Evolutionary conservation across 2,113 vertebrate genomes (phyloP), one percentile per base, ranked within the genome.

Genomic region (Onychostoma macrolepis): DNA sequence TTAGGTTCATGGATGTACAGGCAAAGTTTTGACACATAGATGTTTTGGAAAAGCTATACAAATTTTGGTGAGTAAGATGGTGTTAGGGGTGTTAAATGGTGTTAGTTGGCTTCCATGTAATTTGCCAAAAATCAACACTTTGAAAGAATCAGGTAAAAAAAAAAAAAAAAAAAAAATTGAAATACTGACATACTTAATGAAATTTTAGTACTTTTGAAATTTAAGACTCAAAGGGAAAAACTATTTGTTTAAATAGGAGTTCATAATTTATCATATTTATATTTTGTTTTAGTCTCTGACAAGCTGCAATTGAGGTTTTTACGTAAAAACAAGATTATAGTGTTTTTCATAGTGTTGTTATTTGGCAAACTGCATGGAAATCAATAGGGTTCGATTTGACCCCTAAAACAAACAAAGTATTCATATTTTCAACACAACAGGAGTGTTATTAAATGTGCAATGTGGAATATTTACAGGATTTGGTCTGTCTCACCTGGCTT

Each of bases 401-500:
- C 65, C 65, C 6, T 28, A 17, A 17, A 13, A 30, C 67, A 71
- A 21, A 71, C 17, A 21, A 6, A 56, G 53, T 19, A 53, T 15
- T 9, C 67, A 21, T 19, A 33, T 33, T 67, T 30, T 67, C 61
- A 67, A 67, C 13, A 33, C 28, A 67, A 30, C 28, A 33, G 65
- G 63, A 33, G 28, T 17, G 13, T 67, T 69, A 4, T 53, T 53
- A 48, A 67, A 69, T 28, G 15, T 69, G 15, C 15, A 69, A 33
- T 43, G n/a, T 43, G 19, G 71, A 9, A 43, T 41, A 80, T 38
- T 21, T 7, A 12, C 4, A 33, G 10, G 1, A 48, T 82, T 19
- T 33, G 43, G 26, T 82, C 26, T 71, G 63, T 83, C 81, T 50
- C 33, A 83, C 81, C 81, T 24, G 28, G 43, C 30, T 4, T n/a